Evolutionary conservation across 35 echinoderm and acorn worm species (phyloP).

Genomic region (Apostichopus japonicus): DNA sequence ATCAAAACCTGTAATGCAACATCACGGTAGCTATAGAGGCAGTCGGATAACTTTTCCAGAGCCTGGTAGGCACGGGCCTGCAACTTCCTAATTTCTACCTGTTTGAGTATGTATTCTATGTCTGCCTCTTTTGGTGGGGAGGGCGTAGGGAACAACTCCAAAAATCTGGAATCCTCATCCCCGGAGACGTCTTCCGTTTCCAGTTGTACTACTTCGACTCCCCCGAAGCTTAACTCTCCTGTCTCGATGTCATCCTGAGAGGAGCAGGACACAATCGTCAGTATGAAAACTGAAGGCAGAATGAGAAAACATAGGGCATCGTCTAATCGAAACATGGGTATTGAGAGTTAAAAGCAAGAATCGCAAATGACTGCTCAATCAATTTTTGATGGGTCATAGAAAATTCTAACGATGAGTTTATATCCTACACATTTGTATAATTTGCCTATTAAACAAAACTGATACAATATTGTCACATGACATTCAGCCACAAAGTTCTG

Average conservation of each 20-base stretch:
- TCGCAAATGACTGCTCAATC: too few relatives aligned
- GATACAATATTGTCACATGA: too few relatives aligned
- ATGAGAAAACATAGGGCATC: background rate
- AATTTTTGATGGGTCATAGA: too few relatives aligned
- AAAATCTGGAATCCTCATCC: background rate
- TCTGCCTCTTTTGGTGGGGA: slow-evolving; percentile 7
- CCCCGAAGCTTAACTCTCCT: background rate
- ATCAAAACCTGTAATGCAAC: background rate
- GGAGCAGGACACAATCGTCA: background rate
- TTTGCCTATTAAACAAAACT: too few relatives aligned
- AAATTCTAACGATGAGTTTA: too few relatives aligned
- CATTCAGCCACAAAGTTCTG: too few relatives aligned
- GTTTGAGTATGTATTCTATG: slow-evolving; percentile 9
- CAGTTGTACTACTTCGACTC: background rate
- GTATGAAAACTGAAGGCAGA: background rate
- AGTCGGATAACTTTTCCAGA: background rate
- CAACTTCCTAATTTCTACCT: background rate
- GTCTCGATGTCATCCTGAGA: background rate
- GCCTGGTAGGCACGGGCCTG: background rate
- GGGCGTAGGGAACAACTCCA: background rate
- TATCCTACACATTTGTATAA: too few relatives aligned
- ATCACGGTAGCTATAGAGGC: slow-evolving; percentile 22
- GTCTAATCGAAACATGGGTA: too few relatives aligned
- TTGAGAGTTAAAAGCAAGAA: too few relatives aligned
- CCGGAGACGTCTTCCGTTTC: background rate